phyloP scores from a whole-genome alignment of 2,113 vertebrate genomes.

The Pterophyllum scalare region DNA sequence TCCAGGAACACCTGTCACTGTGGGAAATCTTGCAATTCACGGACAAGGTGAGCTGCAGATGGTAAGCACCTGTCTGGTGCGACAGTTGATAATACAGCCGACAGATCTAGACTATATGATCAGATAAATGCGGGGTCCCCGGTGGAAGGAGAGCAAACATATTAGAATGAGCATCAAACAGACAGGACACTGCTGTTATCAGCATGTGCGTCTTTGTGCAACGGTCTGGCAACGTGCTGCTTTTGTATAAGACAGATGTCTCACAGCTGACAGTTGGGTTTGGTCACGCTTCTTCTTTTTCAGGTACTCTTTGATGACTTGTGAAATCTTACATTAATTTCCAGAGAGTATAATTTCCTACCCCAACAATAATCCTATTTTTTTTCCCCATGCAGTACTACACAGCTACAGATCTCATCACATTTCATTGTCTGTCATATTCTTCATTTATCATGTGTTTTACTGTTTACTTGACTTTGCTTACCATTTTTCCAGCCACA shows the following conservation, averaged over 20 bases:
- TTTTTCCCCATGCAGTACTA: neutral
- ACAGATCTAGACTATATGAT: neutral
- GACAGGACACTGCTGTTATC: neutral
- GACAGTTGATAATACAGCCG: conserved; percentile 10
- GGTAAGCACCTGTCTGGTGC: neutral
- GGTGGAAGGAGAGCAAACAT: neutral
- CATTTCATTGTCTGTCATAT: neutral
- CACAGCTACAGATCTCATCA: neutral
- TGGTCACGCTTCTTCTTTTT: neutral
- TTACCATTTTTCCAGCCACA: conserved; percentile 73
- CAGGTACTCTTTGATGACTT: neutral
- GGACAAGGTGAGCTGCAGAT: conserved; percentile 74
- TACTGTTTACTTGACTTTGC: conserved; percentile 6
- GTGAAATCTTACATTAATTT: neutral
- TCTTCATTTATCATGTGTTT: neutral
- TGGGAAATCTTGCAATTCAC: conserved; percentile 86
- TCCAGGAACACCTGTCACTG: conserved; percentile 85
- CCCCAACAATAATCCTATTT: neutral
- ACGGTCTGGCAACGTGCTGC: neutral
- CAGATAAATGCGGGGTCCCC: neutral
- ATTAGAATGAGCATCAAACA: neutral
- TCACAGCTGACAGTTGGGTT: conserved; percentile 15
- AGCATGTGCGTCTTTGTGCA: neutral
- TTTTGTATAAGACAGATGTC: neutral
- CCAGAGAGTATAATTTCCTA: neutral